Evolutionary conservation across 2,888 invertebrate genomes (phyloP), one percentile per base, ranked within the genome.

Genomic region (Allolobophora icterica): DNA sequence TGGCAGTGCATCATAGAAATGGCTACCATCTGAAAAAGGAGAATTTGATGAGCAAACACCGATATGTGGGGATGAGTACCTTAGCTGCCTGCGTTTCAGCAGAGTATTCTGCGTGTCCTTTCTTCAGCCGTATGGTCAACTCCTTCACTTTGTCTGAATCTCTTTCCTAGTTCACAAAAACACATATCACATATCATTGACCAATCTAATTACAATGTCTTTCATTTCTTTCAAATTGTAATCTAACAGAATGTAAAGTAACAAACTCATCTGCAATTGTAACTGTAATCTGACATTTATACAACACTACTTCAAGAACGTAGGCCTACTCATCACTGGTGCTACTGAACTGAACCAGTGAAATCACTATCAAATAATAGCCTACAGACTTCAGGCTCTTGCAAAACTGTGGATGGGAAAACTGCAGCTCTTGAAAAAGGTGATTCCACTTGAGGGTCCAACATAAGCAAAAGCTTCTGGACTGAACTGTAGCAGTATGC

Each of bases 121-220:
- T 34, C 87, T 87, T 87, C 87, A 87, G 87, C 2, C 38, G 19
- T 38, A 87, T 38, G 35, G 35, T 35, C 34, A 87, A 19, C 38
- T 87, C 87, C 35, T 0, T 87, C 35, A 87, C 87, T 35, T 87
- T 87, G 87, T 35, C 38, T 38, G 87, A 87, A 87, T 87, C 35
- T 87, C 87, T 87, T 38, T 87, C 87, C 87, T 87, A 87, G 38
- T 87, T 34, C 38, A 34, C 34, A 87, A 87, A 87, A 24, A 24
- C 58, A 58, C 5, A 30, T 30, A 1, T n/a, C 71, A 71, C 71
- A 71, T n/a, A n/a, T 30, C 30, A 11, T 0, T 71, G 71, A 71
- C 6, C n/a, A 71, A 71, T 52, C 52, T 52, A 52, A 24, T 8
- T 11, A 71, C 71, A 71, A n/a, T n/a, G n/a, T n/a, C 71, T n/a